A percentile compares a stretch with the other conserved stretches of the same genome.
These are phyloP conservation scores for Xenopus laevis DNA, from an alignment of 2,113 vertebrate species.

Conservation along the genomic window DNA sequence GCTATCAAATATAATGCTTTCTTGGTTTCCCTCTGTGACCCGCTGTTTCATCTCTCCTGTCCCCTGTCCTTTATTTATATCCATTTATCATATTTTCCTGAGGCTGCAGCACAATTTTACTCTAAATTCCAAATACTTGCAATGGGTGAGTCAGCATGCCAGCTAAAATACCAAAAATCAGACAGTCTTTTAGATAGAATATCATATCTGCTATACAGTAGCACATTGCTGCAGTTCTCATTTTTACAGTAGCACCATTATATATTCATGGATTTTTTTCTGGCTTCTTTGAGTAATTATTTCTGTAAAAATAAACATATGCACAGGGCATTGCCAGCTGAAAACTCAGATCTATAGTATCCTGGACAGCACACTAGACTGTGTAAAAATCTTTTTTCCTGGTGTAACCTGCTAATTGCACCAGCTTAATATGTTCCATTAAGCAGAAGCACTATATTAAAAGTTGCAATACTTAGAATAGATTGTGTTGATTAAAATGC, in stretches of 20 bases:
- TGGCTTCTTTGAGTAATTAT: neutral
- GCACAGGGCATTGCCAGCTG: neutral
- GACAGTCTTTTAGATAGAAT: neutral
- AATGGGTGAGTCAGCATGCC: neutral
- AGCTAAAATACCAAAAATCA: neutral
- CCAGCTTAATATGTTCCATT: neutral
- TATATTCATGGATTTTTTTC: neutral
- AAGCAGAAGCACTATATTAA: slow-evolving; percentile 33
- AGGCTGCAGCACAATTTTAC: neutral
- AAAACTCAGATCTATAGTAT: neutral
- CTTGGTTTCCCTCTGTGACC: neutral
- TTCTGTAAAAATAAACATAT: neutral
- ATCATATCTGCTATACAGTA: neutral
- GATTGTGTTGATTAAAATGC: slow-evolving; percentile 45
- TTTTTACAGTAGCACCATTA: neutral
- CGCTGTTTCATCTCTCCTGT: neutral
- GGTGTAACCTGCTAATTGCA: slow-evolving; percentile 4
- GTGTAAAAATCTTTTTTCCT: neutral
- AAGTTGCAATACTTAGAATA: slow-evolving; percentile 51
- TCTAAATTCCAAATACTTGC: neutral
- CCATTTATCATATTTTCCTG: neutral
- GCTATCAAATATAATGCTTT: neutral
- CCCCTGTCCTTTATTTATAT: neutral
- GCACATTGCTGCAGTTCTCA: neutral
- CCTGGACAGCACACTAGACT: neutral